Base-by-base conservation (phyloP, 2,797 vertebrate species). In the Characodon lateralis region DNA sequence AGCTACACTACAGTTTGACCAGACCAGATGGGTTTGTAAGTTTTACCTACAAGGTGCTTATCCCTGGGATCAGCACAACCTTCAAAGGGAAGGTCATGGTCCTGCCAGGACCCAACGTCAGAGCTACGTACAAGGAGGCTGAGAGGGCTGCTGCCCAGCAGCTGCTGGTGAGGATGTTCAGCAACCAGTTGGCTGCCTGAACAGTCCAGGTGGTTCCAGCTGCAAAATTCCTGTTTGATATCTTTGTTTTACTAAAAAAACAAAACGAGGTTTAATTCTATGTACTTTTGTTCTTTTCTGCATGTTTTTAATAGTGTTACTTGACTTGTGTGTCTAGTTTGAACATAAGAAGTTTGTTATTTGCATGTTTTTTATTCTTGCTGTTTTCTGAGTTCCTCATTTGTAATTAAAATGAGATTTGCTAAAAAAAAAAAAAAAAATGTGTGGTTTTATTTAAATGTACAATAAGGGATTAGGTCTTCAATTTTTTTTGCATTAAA, bases 21-120 rank as follows among this genome's bases (percentile, higher is more conserved):
- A 90, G 88, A 3, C 74, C 86, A 0, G 83, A 90, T 0, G 96
- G 97, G 16, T 96, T 95, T 92, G 87, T 96, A 35, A 83, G 28
- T 73, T 96, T 97, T 76, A 89, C 87, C 90, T 98, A 96, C 77
- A 89, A 78, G 13, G 95, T 97, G 72, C 56, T 80, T 24, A 89
- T 98, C 71, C 95, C 95, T 0, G 93, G 93, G 0, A 78, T 89
- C 39, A 70, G 58, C 0, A 0, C 48, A 1, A 83, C 93, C 5
- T 92, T 97, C 73, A 89, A 31, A 0, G 96, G 96, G 4, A 1
- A 55, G 20, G 87, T 93, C 20, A 80, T 53, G 70, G 50, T 93
- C 78, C 85, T 94, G 50, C 91, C 93, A 0, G 88, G 92, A 58
- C 50, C 74, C 71, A 73, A 16, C 0, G 0, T 4, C 14, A 0